Percentiles rank a stretch among this genome's conserved stretches.
Evolutionary conservation across 2,797 vertebrate species (phyloP).

Genomic region (Morelia viridis): DNA sequence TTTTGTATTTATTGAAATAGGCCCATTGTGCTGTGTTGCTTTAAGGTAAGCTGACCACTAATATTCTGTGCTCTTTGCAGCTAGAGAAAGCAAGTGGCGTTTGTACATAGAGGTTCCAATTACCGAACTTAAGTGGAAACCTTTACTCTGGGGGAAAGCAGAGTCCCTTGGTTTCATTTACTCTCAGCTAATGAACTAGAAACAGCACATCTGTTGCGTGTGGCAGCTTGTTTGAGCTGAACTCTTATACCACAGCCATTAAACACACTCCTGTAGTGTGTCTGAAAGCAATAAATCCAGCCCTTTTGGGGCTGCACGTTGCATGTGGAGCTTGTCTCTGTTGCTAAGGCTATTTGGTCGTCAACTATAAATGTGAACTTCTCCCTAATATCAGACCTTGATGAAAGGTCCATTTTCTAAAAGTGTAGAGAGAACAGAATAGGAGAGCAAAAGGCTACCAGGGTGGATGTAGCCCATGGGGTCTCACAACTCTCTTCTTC

Average conservation of each 20-base stretch:
- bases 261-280: not conserved
- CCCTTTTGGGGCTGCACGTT: not conserved
- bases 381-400: not conserved
- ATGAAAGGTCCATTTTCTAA: not conserved
- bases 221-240: not conserved
- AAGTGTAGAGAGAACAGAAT: not conserved
- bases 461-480: not conserved
- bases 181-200: slow-evolving; percentile 38
- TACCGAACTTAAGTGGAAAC: not conserved
- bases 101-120: not conserved
- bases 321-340: not conserved
- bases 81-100: not conserved
- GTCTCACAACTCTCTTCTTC: not conserved
- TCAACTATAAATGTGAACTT: not conserved
- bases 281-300: not conserved
- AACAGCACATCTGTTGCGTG: slow-evolving; percentile 12
- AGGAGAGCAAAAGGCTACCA: not conserved
- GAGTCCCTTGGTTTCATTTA: slow-evolving; percentile 29
- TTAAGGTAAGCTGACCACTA: not conserved
- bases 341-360: not conserved
- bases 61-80: not conserved
- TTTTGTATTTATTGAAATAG: not conserved
- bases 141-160: not conserved
- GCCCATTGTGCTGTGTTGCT: not conserved
- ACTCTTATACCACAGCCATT: not conserved